Conservation (phyloP, 1,140 invertebrate genomes). For the Pachypeltis micranthus region DNA sequence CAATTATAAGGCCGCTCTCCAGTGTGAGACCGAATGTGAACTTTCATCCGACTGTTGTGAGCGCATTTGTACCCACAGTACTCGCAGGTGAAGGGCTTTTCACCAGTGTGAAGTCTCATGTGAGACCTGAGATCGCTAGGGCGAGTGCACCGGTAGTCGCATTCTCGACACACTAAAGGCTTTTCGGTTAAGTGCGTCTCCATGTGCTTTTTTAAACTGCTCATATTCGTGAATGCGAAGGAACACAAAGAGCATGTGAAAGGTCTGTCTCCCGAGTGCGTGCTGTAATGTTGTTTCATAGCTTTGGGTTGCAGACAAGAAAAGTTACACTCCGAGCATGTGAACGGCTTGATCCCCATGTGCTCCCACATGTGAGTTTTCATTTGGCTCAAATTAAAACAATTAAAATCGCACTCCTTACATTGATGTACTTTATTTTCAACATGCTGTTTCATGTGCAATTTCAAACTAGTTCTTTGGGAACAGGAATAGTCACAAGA, state of each 20-base stretch:
- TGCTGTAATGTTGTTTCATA: constrained; percentile 20
- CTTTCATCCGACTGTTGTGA: constrained; percentile 49
- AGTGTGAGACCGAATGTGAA: constrained; percentile 84
- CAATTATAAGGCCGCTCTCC: constrained; percentile 76
- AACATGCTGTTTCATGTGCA: constrained; percentile 21
- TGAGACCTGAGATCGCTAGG: constrained; percentile 42
- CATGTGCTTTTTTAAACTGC: constrained; percentile 27
- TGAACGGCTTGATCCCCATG: neutral
- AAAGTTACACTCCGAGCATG: neutral
- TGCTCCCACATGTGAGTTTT: constrained; percentile 37
- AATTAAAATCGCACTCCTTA: constrained; percentile 36
- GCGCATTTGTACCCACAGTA: neutral
- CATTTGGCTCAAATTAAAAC: constrained; percentile 30
- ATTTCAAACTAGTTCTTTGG: neutral
- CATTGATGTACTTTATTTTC: constrained; percentile 27
- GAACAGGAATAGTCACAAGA: neutral
- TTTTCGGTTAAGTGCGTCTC: constrained; percentile 36
- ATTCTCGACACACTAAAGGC: constrained; percentile 38
- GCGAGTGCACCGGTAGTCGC: constrained; percentile 42
- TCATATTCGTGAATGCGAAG: neutral
- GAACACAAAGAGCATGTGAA: constrained; percentile 7
- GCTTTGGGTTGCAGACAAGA: neutral
- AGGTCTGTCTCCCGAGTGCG: constrained; percentile 37
- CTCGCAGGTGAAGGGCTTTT: neutral
- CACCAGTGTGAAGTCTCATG: constrained; percentile 34